Evolutionary conservation across 2,113 vertebrate species (phyloP), one percentile per base, ranked within the genome.

Genomic region (Eurypyga helias): DNA sequence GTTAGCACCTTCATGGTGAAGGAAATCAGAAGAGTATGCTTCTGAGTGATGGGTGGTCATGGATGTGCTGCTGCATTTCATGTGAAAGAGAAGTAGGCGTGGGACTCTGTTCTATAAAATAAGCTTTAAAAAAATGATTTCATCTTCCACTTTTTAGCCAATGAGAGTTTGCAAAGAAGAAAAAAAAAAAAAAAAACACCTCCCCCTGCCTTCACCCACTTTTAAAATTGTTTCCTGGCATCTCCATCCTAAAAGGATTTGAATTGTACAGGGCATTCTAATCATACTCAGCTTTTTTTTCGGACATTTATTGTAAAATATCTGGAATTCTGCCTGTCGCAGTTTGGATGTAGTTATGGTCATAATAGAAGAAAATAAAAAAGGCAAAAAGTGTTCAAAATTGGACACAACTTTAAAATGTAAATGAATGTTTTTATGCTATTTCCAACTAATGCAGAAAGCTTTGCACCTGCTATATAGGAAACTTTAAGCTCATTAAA

Each of bases 131-230:
- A 87, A 96, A 83, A 9, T 81, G 1, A 2, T 49, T 90, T 77
- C 11, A 17, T 46, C 36, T 87, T 84, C 19, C 23, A 14, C 10
- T 41, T 43, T 48, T 79, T 61, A 82, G 26, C 65, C 18, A 75
- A 25, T 70, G 41, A 33, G 16, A 29, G 3, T 76, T 93, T 43
- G 20, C 7, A 87, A 89, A 55, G 10, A 58, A 51, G 24, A 54
- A 13, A 3, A 25, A 17, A 77, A 52, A 54, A 13, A 3, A 25
- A 17, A 77, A 52, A 20, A 33, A 0, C 5, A 31, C 11, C 55
- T 65, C 2, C 3, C 18, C 11, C 13, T 72, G 26, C 17, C 13
- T 45, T 89, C 16, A 16, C 9, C 31, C 28, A 10, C 16, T 69
- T 69, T 17, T 45, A 31, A 81, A 88, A 45, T 67, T 34, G 13